Evolutionary conservation across 92 coral and sea anemone species (phyloP), one percentile per base, ranked within the genome.

Genomic region (Porites divaricata): DNA sequence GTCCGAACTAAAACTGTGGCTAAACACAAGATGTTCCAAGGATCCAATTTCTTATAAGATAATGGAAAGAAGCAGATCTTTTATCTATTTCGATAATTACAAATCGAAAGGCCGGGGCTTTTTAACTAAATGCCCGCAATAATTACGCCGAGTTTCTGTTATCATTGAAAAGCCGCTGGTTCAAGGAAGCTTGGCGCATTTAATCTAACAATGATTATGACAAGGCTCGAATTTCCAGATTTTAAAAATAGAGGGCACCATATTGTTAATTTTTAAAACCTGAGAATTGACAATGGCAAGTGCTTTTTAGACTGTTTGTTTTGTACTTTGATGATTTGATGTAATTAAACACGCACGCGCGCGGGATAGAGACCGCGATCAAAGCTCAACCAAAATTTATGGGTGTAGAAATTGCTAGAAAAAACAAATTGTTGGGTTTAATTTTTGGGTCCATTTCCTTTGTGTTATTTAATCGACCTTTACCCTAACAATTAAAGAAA

Each of bases 1-100:
- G 86, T 81, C 78, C 86, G 71, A 70, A 48, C 59, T 56, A 72
- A 80, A 81, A 81, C 78, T 81, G 71, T 72, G 86, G 77, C 77
- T 70, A 57, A 28, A 45, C 81, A 35, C 45, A 61, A 70, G 85
- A 81, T 57, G 78, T 57, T 41, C 23, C 22, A 28, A 25, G 28
- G 84, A 56, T 80, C 76, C 75, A 80, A 35, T 80, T 80, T 80
- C 84, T 67, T 22, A 19, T n/a, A 19, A 68, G 84, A 67, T 80
- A 80, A 80, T 28, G 52, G 66, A 11, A 53, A 51, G 69, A 53
- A 63, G 65, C 54, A 79, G 14, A 14, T 56, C 53, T 51, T 79
- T 69, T 12, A 80, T 51, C 67, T 25, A 53, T 80, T 67, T 56
- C 20, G 72, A 52, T 80, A 80, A 80, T 80, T 51, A 68, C 53